Conservation (phyloP, 2,888 invertebrate species). For the Endotricha flammealis region DNA sequence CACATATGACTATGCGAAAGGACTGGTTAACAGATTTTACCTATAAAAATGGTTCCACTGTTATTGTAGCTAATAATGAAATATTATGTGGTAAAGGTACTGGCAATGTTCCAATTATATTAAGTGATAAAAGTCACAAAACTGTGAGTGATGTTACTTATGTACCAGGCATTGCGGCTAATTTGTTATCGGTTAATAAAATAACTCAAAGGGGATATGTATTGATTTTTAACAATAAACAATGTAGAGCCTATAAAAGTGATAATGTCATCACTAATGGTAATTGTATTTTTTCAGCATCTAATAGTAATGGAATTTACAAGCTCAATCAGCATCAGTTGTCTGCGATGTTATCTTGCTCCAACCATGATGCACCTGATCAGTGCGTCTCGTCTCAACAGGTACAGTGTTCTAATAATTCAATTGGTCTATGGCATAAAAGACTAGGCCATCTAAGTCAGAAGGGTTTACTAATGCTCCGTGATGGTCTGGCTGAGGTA, state of each 20-base stretch:
- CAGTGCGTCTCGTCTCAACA: not conserved
- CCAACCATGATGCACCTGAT: not conserved
- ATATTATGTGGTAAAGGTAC: not conserved
- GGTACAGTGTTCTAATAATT: not conserved
- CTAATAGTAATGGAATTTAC: slow-evolving; percentile 1
- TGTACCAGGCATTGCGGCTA: slow-evolving; percentile 3
- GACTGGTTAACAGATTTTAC: not conserved
- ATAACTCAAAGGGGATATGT: slow-evolving; percentile 2
- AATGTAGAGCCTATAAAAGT: not conserved
- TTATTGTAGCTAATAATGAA: slow-evolving; percentile 1
- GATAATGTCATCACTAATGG: slow-evolving; percentile 2
- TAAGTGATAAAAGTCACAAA: not conserved
- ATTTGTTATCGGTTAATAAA: slow-evolving; percentile 4
- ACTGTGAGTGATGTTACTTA: not conserved
- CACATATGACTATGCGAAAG: not conserved
- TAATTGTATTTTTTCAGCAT: slow-evolving; percentile 4
- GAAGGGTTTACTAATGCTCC: not conserved
- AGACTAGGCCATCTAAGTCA: not conserved
- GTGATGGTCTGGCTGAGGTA: not conserved
- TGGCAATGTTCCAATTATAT: not conserved
- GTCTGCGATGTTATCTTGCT: not conserved
- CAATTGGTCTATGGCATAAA: slow-evolving; percentile 1
- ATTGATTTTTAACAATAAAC: not conserved
- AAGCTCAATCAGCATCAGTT: slow-evolving; percentile 2
- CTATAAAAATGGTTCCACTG: not conserved